Percentiles rank a stretch among this genome's conserved stretches.
These are phyloP conservation scores for Scortum barcoo DNA, from an alignment of 2,113 vertebrate species.

Conservation along the genomic window DNA sequence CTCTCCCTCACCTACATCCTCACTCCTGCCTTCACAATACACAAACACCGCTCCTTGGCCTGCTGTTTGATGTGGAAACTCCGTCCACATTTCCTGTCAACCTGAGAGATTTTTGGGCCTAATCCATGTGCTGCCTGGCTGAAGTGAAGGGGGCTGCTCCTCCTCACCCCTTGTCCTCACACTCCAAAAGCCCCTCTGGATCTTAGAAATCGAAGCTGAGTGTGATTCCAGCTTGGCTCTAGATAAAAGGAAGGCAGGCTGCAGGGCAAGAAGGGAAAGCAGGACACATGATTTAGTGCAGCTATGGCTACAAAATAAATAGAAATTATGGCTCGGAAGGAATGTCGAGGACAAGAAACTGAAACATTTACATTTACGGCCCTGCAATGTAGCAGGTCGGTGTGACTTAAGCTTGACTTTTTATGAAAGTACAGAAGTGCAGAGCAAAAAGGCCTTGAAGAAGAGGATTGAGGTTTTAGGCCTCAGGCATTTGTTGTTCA, in stretches of 20 bases:
- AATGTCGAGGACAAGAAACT: conserved; percentile 22
- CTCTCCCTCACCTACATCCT: conserved; percentile 58
- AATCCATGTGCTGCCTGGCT: conserved; percentile 37
- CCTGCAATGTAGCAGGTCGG: neutral
- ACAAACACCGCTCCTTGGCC: conserved; percentile 68
- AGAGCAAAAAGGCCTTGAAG: neutral
- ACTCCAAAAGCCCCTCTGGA: conserved; percentile 28
- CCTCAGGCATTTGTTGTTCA: neutral
- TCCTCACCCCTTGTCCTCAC: neutral
- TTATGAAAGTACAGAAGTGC: conserved; percentile 6
- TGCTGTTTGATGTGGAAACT: conserved; percentile 80
- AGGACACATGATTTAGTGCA: conserved; percentile 41
- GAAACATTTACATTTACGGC: conserved; percentile 1
- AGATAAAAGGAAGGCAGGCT: conserved; percentile 50
- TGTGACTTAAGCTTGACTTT: conserved; percentile 31
- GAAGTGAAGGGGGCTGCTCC: conserved; percentile 34
- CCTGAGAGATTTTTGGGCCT: conserved; percentile 53
- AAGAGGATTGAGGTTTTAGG: neutral
- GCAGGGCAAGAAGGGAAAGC: conserved; percentile 5
- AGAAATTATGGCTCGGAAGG: conserved; percentile 12
- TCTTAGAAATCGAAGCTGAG: conserved; percentile 48
- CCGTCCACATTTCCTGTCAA: conserved; percentile 75
- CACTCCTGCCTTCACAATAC: conserved; percentile 66
- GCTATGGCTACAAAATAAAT: conserved; percentile 33
- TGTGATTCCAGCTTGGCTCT: conserved; percentile 64